phyloP scores from a whole-genome alignment of 2,113 vertebrate species.

The Gila orcuttii region DNA sequence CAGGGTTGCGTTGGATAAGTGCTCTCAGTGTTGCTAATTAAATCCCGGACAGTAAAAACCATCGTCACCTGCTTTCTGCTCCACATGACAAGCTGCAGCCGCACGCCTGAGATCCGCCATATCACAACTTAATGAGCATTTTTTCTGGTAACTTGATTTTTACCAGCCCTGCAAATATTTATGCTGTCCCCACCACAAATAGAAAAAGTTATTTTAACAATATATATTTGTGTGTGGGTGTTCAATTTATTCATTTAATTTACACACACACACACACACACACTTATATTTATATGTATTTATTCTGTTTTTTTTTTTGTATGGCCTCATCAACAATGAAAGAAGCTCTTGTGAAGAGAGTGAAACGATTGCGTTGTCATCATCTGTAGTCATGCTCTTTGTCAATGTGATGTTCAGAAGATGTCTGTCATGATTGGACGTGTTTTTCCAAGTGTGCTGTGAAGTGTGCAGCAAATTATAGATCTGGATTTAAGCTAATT shows the following conservation, averaged over 20 bases:
- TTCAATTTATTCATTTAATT: neutral
- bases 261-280: too few species aligned
- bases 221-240: neutral
- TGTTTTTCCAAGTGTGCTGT: neutral
- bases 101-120: constrained; percentile 16
- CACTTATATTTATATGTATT: neutral
- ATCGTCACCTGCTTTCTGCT: constrained; percentile 13
- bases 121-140: neutral
- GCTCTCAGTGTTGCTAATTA: constrained; percentile 61
- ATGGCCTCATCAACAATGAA: constrained; percentile 1
- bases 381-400: neutral
- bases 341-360: neutral
- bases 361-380: neutral
- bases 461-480: neutral
- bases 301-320: neutral
- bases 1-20: constrained; percentile 57
- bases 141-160: neutral
- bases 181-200: too few species aligned
- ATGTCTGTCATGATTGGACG: neutral
- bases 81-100: constrained; percentile 47
- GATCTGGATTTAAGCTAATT: constrained; percentile 12
- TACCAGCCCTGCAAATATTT: too few species aligned
- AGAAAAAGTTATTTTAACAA: too few species aligned
- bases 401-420: neutral
- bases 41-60: constrained; percentile 52